Conservation (phyloP, 2,888 invertebrate species). For the Netelia melanura region DNA sequence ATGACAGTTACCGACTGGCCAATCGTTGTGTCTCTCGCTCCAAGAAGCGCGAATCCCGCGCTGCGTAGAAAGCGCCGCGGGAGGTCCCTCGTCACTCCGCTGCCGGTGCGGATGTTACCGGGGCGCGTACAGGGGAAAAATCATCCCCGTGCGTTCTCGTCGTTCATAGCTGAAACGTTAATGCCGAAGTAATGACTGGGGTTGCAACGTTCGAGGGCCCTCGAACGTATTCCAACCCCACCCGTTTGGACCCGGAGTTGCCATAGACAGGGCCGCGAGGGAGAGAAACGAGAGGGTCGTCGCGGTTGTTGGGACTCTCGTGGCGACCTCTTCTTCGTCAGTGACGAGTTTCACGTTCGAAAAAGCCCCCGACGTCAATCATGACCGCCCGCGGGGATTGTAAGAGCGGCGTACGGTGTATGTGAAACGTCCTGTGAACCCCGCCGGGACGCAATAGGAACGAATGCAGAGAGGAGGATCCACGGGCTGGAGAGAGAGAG, state of each 20-base stretch:
- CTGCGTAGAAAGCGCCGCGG: slow-evolving; percentile 45
- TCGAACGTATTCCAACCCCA: slow-evolving; percentile 65
- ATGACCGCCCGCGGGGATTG: slow-evolving; percentile 62
- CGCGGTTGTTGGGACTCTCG: slow-evolving; percentile 50
- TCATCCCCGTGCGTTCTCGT: slow-evolving; percentile 73
- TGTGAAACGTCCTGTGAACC: slow-evolving; percentile 38
- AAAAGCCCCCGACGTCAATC: slow-evolving; percentile 65
- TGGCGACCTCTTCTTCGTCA: slow-evolving; percentile 53
- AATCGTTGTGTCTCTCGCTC: slow-evolving; percentile 20
- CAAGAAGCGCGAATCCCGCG: slow-evolving; percentile 56
- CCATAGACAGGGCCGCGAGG: not conserved
- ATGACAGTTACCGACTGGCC: not conserved
- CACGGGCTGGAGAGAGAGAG: not conserved
- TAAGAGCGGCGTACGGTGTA: slow-evolving; percentile 39
- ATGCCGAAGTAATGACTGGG: slow-evolving; percentile 83
- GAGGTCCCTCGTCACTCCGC: slow-evolving; percentile 57
- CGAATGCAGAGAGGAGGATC: slow-evolving; percentile 35
- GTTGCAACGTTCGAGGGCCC: slow-evolving; percentile 82
- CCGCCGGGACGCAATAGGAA: slow-evolving; percentile 36
- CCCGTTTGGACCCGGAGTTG: slow-evolving; percentile 17
- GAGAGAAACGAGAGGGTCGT: slow-evolving; percentile 48
- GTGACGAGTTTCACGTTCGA: slow-evolving; percentile 35
- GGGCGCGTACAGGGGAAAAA: slow-evolving; percentile 71
- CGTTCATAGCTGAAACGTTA: slow-evolving; percentile 73
- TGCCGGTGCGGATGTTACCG: slow-evolving; percentile 52